phyloP scores from a whole-genome alignment of 1,140 invertebrate genomes.

The Drosophila nigrodunni region DNA sequence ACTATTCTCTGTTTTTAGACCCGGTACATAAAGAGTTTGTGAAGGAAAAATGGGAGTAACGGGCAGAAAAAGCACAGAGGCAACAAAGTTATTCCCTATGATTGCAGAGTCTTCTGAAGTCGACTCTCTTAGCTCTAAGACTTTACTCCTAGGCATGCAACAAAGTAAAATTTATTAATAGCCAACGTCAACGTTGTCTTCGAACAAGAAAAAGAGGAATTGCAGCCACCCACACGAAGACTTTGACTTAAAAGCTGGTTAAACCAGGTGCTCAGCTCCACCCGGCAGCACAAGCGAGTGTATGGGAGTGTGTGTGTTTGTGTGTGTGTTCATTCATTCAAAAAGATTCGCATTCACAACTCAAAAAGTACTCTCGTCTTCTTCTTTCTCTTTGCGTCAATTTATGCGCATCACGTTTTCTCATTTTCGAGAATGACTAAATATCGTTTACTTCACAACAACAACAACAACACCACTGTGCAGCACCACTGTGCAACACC shows the following conservation, averaged over 20 bases:
- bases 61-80: too few species aligned
- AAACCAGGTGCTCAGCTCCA: constrained; percentile 12
- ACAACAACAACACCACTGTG: constrained; percentile 21
- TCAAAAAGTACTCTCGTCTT: constrained; percentile 25
- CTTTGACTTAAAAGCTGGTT: constrained; percentile 11
- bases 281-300: background rate
- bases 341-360: constrained; percentile 67
- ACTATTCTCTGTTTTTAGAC: constrained; percentile 56
- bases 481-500: constrained; percentile 3
- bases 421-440: constrained; percentile 84
- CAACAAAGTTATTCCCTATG: too few species aligned
- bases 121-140: too few species aligned
- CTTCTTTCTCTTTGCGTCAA: constrained; percentile 55
- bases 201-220: constrained; percentile 51
- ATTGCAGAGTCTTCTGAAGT: too few species aligned
- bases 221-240: constrained; percentile 70
- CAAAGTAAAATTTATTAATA: constrained; percentile 80
- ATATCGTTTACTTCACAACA: constrained; percentile 74
- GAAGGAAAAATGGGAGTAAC: too few species aligned
- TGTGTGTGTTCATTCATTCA: constrained; percentile 62
- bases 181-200: constrained; percentile 44
- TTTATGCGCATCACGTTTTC: constrained; percentile 84
- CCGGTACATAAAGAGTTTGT: too few species aligned
- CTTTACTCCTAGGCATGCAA: constrained; percentile 54
- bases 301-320: constrained; percentile 1